Conservation (phyloP, 2,888 invertebrate species). For the Chloroclystis v-ata region DNA sequence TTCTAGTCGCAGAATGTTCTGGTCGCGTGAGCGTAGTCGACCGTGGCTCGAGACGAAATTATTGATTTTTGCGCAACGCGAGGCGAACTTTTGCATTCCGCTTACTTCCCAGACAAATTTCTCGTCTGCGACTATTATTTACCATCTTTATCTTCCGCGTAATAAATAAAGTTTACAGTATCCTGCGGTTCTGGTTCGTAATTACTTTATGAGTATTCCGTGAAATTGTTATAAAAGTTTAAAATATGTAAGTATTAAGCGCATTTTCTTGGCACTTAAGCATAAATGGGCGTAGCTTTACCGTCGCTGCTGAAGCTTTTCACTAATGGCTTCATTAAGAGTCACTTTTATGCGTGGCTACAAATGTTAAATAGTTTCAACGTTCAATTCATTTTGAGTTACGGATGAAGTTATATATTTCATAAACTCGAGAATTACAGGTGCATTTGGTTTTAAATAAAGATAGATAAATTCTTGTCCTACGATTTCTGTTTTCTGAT, state of each 20-base stretch:
- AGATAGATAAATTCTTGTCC: background rate
- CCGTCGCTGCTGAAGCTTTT: slow-evolving; percentile 37
- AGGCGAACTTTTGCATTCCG: slow-evolving; percentile 60
- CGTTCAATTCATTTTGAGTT: slow-evolving; percentile 24
- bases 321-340: slow-evolving; percentile 63
- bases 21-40: slow-evolving; percentile 26
- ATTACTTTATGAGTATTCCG: slow-evolving; percentile 3
- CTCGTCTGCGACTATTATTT: slow-evolving; percentile 47
- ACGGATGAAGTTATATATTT: slow-evolving; percentile 3
- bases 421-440: slow-evolving; percentile 4
- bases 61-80: slow-evolving; percentile 65
- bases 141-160: slow-evolving; percentile 8
- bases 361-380: slow-evolving; percentile 45
- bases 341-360: slow-evolving; percentile 54
- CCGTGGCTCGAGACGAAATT: slow-evolving; percentile 56
- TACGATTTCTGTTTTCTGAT: too few relatives aligned
- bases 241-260: slow-evolving; percentile 25
- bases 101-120: slow-evolving; percentile 53
- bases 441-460: background rate
- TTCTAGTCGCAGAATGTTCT: background rate
- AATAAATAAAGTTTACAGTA: slow-evolving; percentile 7
- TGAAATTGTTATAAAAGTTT: slow-evolving; percentile 19
- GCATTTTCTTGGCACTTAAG: slow-evolving; percentile 28
- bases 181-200: slow-evolving; percentile 3
- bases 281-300: slow-evolving; percentile 18